Base-by-base conservation (phyloP, 2,797 vertebrate species). In the Carapus acus region DNA sequence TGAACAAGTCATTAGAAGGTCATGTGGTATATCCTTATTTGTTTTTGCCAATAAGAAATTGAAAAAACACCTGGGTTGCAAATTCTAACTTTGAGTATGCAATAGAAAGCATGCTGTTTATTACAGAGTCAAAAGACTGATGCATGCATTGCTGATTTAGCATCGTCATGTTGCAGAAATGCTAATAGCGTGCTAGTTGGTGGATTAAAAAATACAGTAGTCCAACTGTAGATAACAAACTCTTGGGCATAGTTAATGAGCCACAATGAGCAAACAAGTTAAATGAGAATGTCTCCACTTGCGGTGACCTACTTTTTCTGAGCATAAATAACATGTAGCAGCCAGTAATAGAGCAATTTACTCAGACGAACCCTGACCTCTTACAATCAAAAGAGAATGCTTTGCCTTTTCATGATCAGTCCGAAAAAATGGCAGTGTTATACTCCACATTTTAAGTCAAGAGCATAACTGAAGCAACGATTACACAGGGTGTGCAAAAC, bases 391-490 rank as follows among this genome's bases (percentile, higher is more conserved):
- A 4, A 9, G 14, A 41, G 46, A 18, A 58, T 17, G 12, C 11
- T 36, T 8, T 29, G 49, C 38, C 43, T 29, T 21, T 19, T 31
- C 13, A 11, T 37, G 8, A 49, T 16, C 4, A 48, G 9, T 27
- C 11, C 15, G 2, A 49, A 62, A 19, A 14, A 29, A 49, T 4
- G 37, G 33, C 20, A 19, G 48, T 41, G 8, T 33, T 49, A 42
- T 18, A 43, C 19, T 71, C 59, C 57, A 45, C 48, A 46, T 24
- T 58, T 54, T 39, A 62, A 36, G 49, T 62, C 61, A 77, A 33
- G 12, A 33, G 31, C 43, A 49, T 60, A 66, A 54, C 27, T 6
- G 11, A 2, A 40, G 50, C 43, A 64, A 62, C 37, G 48, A 58
- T 41, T 63, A 57, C 43, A 61, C 44, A 65, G 47, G 18, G 38